Conservation (phyloP, 2,888 invertebrate species). For the Drosophila birchii region DNA sequence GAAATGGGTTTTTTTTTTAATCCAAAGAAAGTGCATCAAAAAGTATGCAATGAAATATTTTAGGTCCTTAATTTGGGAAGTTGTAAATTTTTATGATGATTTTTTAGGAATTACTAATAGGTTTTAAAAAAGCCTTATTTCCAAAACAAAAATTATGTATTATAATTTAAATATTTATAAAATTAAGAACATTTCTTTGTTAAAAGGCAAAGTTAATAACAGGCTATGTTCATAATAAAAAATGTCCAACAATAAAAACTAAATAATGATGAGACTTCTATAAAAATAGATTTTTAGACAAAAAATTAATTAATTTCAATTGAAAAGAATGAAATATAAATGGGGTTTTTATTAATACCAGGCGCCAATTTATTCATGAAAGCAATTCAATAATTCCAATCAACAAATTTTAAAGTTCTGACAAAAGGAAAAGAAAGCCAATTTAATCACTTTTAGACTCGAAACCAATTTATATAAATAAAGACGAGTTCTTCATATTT, state of each 20-base stretch:
- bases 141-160: too few species aligned
- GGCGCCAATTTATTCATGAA: background rate
- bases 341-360: background rate
- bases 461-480: background rate
- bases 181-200: background rate
- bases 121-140: background rate
- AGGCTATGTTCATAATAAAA: background rate
- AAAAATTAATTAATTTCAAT: background rate
- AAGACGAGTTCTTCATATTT: background rate
- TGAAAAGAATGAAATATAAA: constrained; percentile 1
- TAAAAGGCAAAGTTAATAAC: background rate
- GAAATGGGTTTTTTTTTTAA: too few species aligned
- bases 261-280: too few species aligned
- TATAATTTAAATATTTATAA: too few species aligned
- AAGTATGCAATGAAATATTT: constrained; percentile 2
- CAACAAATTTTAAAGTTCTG: background rate
- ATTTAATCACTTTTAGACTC: background rate
- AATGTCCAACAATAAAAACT: too few species aligned
- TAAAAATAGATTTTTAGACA: too few species aligned
- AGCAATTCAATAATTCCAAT: background rate
- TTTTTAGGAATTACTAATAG: background rate
- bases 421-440: background rate
- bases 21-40: background rate
- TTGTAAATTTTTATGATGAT: too few species aligned
- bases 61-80: background rate